Conservation (phyloP, 37 sponge, comb jelly and placozoan genomes). For the Agelas oroides region DNA sequence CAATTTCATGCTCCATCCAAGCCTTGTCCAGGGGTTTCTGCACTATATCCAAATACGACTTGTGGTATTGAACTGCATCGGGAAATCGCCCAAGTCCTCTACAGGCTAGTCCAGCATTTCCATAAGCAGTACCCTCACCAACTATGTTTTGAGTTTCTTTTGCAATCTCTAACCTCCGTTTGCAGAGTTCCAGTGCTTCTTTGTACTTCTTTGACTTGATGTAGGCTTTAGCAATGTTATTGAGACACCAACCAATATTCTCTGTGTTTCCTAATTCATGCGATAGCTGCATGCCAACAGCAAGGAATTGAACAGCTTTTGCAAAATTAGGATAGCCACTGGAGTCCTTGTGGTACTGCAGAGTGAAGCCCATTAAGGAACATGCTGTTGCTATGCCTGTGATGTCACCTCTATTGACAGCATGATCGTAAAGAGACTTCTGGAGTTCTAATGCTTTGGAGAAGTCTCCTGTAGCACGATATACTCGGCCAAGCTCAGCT, state of each 20-base stretch:
- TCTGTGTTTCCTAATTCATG: not conserved
- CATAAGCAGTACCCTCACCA: constrained; percentile 44
- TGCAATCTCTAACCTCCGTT: constrained; percentile 4
- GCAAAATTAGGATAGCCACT: not conserved
- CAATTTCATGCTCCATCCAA: constrained; percentile 31
- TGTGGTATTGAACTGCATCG: constrained; percentile 29
- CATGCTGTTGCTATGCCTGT: not conserved
- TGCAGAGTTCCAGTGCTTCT: not conserved
- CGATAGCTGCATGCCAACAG: constrained; percentile 19
- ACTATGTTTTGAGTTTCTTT: not conserved
- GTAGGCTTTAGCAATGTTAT: constrained; percentile 37
- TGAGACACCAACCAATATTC: constrained; percentile 23
- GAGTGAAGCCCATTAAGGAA: constrained; percentile 26
- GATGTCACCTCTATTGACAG: constrained; percentile 7
- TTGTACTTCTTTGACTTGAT: not conserved
- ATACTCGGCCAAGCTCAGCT: constrained; percentile 30
- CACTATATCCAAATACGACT: constrained; percentile 11
- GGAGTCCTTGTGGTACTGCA: constrained; percentile 1
- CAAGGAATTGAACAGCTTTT: constrained; percentile 3
- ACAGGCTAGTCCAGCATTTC: constrained; percentile 13
- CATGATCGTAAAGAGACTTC: not conserved
- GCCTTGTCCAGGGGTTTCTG: constrained; percentile 18
- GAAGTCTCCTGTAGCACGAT: constrained; percentile 21
- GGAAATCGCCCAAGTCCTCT: constrained; percentile 12
- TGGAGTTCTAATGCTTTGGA: constrained; percentile 8